Conservation (phyloP, 1,140 invertebrate species). For the Drosophila parvula region DNA sequence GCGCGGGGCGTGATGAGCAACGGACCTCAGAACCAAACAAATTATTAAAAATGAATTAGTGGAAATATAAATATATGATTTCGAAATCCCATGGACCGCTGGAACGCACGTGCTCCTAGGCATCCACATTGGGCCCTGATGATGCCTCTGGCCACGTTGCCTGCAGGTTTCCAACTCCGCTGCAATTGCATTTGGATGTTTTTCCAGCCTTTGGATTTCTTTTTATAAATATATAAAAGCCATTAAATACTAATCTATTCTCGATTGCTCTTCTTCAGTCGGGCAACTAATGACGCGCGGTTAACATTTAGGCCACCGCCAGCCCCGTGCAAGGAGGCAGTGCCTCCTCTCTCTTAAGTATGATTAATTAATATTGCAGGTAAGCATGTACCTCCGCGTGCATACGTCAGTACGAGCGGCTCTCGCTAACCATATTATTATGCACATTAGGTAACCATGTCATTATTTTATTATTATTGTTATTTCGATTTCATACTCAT, state of each 20-base stretch:
- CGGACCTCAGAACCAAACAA: constrained; percentile 75
- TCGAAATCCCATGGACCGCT: constrained; percentile 63
- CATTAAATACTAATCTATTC: constrained; percentile 84
- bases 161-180: constrained; percentile 13
- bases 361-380: constrained; percentile 57
- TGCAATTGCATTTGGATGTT: constrained; percentile 74
- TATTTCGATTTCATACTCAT: constrained; percentile 42
- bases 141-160: constrained; percentile 55
- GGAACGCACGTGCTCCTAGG: constrained; percentile 60
- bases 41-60: constrained; percentile 84
- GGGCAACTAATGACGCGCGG: constrained; percentile 65
- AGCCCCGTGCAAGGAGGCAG: constrained; percentile 44
- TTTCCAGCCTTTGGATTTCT: constrained; percentile 45
- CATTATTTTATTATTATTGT: constrained; percentile 52
- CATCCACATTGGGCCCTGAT: constrained; percentile 47
- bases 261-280: constrained; percentile 71
- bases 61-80: constrained; percentile 82
- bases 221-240: constrained; percentile 71
- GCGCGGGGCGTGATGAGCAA: constrained; percentile 77
- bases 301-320: constrained; percentile 52
- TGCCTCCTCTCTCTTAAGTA: constrained; percentile 53
- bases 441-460: constrained; percentile 35
- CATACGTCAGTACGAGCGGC: constrained; percentile 6
- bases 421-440: constrained; percentile 43
- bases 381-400: constrained; percentile 32